Conservation (phyloP, 30 jellyfish, hydroid and myxozoan genomes). For the Turritopsis rubra region DNA sequence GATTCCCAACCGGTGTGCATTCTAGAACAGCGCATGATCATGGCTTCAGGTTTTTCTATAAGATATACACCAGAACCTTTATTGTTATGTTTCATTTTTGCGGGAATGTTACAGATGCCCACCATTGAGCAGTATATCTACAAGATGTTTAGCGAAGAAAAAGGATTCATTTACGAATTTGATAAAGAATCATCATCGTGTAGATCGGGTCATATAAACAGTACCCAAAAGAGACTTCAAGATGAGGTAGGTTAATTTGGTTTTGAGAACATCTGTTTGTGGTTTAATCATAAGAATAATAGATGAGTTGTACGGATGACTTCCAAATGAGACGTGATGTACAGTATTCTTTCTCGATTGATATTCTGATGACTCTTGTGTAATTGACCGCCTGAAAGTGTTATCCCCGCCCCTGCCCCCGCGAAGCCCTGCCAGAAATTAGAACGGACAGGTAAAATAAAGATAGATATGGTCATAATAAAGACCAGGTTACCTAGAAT, state of each 20-base stretch:
- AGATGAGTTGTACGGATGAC: too few relatives aligned
- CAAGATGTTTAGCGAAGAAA: background rate
- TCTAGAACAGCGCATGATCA: background rate
- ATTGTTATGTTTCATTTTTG: background rate
- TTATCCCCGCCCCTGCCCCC: too few relatives aligned
- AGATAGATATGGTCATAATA: too few relatives aligned
- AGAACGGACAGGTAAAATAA: too few relatives aligned
- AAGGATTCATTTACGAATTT: background rate
- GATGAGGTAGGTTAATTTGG: background rate
- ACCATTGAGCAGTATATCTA: background rate
- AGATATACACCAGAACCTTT: background rate
- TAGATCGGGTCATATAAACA: background rate
- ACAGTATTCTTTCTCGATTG: too few relatives aligned
- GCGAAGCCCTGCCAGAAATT: too few relatives aligned
- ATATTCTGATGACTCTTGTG: too few relatives aligned
- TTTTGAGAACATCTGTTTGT: background rate
- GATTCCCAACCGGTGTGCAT: background rate
- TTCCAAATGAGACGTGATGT: too few relatives aligned
- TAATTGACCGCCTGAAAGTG: too few relatives aligned
- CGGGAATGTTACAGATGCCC: background rate
- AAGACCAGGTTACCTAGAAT: too few relatives aligned
- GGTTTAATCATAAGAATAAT: too few relatives aligned
- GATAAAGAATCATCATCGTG: background rate
- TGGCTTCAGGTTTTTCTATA: background rate
- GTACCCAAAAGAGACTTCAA: background rate